A percentile compares a stretch with the other conserved stretches of the same genome.
These are phyloP conservation scores for Chiropotes sagulatus DNA, from an alignment of 2,797 vertebrate genomes.

Conservation along the genomic window DNA sequence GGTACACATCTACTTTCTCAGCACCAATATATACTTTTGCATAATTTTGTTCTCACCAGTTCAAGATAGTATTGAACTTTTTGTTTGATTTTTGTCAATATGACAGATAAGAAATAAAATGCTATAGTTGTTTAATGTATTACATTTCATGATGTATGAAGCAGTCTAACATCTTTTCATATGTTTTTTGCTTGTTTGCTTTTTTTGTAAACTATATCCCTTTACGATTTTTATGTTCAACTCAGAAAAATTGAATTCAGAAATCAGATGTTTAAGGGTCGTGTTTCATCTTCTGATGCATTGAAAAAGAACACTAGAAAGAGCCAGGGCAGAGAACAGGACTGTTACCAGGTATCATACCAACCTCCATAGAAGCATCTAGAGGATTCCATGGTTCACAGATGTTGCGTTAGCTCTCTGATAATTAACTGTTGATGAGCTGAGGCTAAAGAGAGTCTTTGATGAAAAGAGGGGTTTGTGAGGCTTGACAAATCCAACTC, in stretches of 20 bases:
- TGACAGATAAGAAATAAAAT: neutral
- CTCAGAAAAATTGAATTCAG: neutral
- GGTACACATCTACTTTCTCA: neutral
- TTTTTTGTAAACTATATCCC: neutral
- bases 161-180: neutral
- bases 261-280: neutral
- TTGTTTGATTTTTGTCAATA: neutral
- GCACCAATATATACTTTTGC: neutral
- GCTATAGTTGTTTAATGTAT: neutral
- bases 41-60: neutral
- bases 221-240: constrained; percentile 13
- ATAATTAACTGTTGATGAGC: neutral
- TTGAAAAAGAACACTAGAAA: neutral
- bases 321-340: neutral
- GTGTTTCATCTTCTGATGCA: neutral
- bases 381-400: neutral
- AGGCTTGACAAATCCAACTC: neutral
- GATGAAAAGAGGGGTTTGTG: neutral
- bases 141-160: neutral
- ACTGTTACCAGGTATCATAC: no score
- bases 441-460: neutral
- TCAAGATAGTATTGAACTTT: neutral
- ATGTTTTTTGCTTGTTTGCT: neutral
- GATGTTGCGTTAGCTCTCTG: neutral
- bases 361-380: neutral